Conservation (phyloP, 2,888 invertebrate species). For the Noctua janthe region DNA sequence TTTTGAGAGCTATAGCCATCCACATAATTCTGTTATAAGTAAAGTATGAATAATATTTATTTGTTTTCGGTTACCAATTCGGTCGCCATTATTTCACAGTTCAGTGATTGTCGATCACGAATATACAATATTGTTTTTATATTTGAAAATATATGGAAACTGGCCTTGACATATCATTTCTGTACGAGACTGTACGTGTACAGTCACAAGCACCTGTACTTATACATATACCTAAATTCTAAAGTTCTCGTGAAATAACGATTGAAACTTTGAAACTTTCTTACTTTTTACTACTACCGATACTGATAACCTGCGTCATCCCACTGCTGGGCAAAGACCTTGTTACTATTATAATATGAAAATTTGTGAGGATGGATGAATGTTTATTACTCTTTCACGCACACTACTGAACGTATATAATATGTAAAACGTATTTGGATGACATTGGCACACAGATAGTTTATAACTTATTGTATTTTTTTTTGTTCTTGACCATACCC, state of each 20-base stretch:
- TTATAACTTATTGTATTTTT: neutral
- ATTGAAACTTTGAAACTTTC: neutral
- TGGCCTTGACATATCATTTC: constrained; percentile 7
- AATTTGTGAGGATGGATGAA: neutral
- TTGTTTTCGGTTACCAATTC: neutral
- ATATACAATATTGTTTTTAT: neutral
- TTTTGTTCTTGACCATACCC: no score
- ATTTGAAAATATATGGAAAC: neutral
- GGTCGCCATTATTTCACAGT: constrained; percentile 7
- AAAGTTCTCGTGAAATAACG: neutral
- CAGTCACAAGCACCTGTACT: neutral
- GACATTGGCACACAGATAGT: neutral
- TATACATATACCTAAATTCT: neutral
- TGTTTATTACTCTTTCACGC: neutral
- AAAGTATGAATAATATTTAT: neutral
- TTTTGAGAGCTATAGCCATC: neutral
- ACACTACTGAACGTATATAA: neutral
- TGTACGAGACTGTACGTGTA: constrained; percentile 14
- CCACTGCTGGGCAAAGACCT: no score
- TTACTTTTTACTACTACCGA: no score
- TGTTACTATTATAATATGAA: neutral
- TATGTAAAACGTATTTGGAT: neutral
- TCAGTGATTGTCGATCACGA: constrained; percentile 13
- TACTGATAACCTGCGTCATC: no score
- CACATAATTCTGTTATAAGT: no score